phyloP scores from a whole-genome alignment of 2,113 vertebrate genomes.

The Clarias gariepinus region DNA sequence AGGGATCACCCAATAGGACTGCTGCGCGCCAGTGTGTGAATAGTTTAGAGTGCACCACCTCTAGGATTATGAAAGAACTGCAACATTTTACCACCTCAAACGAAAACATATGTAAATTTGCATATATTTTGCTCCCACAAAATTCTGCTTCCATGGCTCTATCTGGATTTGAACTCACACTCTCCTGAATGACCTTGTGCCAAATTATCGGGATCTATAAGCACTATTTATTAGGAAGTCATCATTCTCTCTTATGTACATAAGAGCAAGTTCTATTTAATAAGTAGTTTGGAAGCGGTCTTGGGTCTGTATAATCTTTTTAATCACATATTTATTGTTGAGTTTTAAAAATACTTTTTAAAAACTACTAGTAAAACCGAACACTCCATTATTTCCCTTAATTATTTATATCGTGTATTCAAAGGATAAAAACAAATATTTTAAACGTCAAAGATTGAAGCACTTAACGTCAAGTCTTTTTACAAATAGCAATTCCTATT shows the following conservation, averaged over 20 bases:
- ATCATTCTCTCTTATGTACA: too few species aligned
- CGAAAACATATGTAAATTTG: too few species aligned
- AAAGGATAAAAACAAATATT: neutral
- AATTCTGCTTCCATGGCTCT: neutral
- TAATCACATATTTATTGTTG: neutral
- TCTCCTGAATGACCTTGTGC: neutral
- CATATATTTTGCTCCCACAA: too few species aligned
- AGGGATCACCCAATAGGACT: too few species aligned
- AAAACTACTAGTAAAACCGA: neutral
- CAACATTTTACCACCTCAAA: too few species aligned
- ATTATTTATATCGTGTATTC: neutral
- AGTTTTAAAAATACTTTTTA: neutral
- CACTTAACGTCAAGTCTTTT: neutral
- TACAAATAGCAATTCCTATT: neutral
- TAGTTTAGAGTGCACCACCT: too few species aligned
- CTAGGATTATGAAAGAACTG: too few species aligned
- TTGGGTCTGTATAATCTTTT: neutral
- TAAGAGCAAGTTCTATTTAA: too few species aligned
- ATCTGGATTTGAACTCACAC: neutral
- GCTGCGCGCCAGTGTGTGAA: too few species aligned
- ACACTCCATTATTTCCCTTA: neutral
- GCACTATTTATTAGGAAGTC: neutral
- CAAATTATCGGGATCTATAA: neutral
- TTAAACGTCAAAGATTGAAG: neutral
- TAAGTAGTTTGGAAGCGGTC: too few species aligned